These are phyloP conservation scores for Temnothorax unifasciatus DNA, from an alignment of 2,888 invertebrate genomes.

Conservation along the genomic window DNA sequence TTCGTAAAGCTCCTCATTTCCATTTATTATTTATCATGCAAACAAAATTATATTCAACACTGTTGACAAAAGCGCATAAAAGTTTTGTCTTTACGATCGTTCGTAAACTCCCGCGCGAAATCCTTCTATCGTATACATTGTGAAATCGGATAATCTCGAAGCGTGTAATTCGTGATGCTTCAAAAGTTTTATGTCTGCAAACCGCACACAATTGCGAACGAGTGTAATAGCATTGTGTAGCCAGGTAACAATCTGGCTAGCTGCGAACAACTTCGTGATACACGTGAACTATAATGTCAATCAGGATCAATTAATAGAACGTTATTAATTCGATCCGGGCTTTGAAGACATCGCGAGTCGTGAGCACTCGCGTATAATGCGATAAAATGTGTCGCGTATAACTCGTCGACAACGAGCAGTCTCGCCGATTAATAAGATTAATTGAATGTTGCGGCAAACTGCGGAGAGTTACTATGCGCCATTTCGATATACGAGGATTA, in stretches of 20 bases:
- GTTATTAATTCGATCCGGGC: conserved; percentile 34
- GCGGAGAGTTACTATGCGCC: not conserved
- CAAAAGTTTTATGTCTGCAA: conserved; percentile 23
- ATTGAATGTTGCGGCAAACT: conserved; percentile 29
- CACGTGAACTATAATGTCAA: conserved; percentile 7
- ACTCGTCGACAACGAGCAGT: not conserved
- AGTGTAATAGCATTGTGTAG: not conserved
- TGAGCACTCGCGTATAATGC: not conserved
- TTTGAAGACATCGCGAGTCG: conserved; percentile 13
- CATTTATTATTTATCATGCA: not conserved
- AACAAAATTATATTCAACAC: conserved; percentile 18
- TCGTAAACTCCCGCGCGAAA: not conserved
- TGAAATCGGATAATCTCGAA: conserved; percentile 11
- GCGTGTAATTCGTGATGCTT: conserved; percentile 12
- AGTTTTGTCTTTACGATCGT: conserved; percentile 3
- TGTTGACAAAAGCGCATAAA: not conserved
- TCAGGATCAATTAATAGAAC: conserved; percentile 38
- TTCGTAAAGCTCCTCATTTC: not conserved
- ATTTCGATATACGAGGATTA: conserved; percentile 7
- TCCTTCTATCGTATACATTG: not conserved
- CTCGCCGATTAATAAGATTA: conserved; percentile 34
- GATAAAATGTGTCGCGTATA: conserved; percentile 26
- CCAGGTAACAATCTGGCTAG: not conserved
- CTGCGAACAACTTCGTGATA: not conserved
- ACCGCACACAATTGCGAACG: not conserved